phyloP scores from a whole-genome alignment of 2,888 invertebrate species.

The Apomyelois bistriatella region DNA sequence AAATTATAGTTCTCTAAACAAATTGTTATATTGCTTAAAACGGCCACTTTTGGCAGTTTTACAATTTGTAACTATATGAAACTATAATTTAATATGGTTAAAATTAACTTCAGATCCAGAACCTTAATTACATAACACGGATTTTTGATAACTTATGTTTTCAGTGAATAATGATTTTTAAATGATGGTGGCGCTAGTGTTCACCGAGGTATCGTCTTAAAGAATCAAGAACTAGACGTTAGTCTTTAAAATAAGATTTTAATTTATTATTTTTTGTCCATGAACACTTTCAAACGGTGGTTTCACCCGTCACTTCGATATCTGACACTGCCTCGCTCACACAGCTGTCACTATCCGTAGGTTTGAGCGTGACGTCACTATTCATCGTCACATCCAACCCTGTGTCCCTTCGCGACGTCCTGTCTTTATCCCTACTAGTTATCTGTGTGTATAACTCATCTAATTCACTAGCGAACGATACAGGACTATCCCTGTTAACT shows the following conservation, averaged over 20 bases:
- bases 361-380: slow-evolving; percentile 68
- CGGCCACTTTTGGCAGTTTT: no score
- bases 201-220: background rate
- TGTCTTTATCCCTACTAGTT: slow-evolving; percentile 65
- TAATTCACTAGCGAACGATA: slow-evolving; percentile 77
- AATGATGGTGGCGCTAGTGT: no score
- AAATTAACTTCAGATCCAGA: no score
- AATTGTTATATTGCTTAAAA: no score
- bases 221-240: background rate
- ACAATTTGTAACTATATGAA: no score
- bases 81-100: no score
- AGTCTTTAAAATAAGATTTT: no score
- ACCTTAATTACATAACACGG: no score
- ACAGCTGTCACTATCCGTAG: slow-evolving; percentile 70
- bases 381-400: slow-evolving; percentile 62
- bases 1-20: no score
- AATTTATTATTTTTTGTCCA: background rate
- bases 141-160: no score
- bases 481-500: slow-evolving; percentile 66
- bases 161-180: no score
- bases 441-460: slow-evolving; percentile 87
- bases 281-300: slow-evolving; percentile 47
- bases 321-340: slow-evolving; percentile 71
- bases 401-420: slow-evolving; percentile 46
- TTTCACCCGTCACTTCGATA: slow-evolving; percentile 59